Conservation (phyloP, 2,113 vertebrate genomes). For the Poeciliopsis turrubarensis region DNA sequence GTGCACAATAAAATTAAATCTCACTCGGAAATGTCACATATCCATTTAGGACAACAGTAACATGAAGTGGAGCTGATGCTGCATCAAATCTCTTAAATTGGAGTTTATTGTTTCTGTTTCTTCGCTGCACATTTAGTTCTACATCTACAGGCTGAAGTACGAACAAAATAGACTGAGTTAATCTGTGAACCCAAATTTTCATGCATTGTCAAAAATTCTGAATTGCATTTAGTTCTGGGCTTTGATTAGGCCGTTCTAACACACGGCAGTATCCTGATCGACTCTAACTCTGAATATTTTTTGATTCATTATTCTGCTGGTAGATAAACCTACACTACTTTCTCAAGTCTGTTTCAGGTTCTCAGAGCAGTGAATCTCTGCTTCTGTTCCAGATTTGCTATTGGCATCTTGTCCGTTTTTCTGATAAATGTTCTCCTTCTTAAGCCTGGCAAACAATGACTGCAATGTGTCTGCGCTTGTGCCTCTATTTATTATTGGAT, state of each 20-base stretch:
- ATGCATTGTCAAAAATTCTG: background rate
- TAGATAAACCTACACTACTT: too few species aligned
- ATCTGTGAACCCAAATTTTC: background rate
- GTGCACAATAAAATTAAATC: constrained; percentile 26
- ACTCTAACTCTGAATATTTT: too few species aligned
- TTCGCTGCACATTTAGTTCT: constrained; percentile 13
- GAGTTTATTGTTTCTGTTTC: background rate
- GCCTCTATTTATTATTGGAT: too few species aligned
- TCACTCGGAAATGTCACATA: constrained; percentile 17
- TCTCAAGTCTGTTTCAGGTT: too few species aligned
- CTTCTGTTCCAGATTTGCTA: too few species aligned
- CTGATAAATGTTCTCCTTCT: too few species aligned
- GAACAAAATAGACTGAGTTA: background rate
- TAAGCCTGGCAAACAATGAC: too few species aligned
- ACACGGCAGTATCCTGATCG: too few species aligned
- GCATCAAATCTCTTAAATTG: background rate
- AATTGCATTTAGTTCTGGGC: background rate
- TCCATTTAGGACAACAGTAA: constrained; percentile 17
- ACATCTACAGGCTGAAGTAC: background rate
- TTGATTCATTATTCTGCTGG: too few species aligned
- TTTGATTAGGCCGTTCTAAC: background rate
- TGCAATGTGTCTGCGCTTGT: too few species aligned
- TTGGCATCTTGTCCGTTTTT: too few species aligned
- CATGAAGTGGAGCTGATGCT: background rate
- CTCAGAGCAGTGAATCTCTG: too few species aligned